A percentile compares a stretch with the other conserved stretches of the same genome.
phyloP scores from a whole-genome alignment of 2,797 vertebrate species.

The Monodelphis domestica region DNA sequence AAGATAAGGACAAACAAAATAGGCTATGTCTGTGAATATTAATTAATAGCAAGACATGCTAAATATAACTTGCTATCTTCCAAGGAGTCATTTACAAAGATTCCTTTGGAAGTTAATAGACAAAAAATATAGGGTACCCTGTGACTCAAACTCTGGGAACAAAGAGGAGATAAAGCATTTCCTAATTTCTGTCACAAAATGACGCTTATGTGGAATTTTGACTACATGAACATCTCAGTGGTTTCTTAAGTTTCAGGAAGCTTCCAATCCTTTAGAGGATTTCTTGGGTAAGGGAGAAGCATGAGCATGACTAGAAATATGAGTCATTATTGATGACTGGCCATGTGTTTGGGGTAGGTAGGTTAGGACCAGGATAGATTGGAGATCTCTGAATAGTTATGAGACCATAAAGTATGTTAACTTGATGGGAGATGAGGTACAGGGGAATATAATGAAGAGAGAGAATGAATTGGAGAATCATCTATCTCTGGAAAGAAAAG shows the following conservation, averaged over 20 bases:
- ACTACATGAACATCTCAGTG: background rate
- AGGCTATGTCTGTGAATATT: conserved; percentile 67
- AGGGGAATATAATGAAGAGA: background rate
- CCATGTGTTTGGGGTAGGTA: background rate
- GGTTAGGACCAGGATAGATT: background rate
- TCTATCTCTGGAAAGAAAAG: background rate
- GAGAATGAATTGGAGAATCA: background rate
- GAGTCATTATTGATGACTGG: background rate
- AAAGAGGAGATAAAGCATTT: conserved; percentile 25
- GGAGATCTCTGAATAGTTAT: background rate
- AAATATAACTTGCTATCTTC: conserved; percentile 68
- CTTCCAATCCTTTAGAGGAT: background rate
- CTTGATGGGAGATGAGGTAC: background rate
- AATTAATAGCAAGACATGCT: conserved; percentile 71
- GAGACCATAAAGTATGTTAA: background rate
- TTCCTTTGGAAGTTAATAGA: conserved; percentile 35
- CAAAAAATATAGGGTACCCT: conserved; percentile 10
- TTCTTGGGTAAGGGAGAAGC: background rate
- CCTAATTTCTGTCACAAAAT: background rate
- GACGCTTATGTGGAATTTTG: background rate
- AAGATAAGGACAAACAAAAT: conserved; percentile 71
- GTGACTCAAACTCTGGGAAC: conserved; percentile 26
- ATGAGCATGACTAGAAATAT: background rate
- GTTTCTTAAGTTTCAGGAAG: background rate
- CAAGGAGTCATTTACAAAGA: conserved; percentile 63